Conservation (phyloP, 2,797 vertebrate genomes). For the Oreochromis mossambicus region DNA sequence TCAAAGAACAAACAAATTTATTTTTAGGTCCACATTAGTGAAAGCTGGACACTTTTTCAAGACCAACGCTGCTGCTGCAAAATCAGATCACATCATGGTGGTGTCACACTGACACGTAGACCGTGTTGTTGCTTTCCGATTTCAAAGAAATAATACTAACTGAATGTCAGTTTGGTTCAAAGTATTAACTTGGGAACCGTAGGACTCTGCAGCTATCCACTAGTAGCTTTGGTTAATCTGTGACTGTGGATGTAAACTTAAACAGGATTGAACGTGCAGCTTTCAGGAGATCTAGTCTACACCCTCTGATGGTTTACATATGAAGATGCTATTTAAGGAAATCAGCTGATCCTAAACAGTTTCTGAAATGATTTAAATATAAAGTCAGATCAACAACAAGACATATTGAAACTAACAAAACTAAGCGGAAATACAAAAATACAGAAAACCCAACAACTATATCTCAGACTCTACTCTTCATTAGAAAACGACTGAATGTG, state of each 20-base stretch:
- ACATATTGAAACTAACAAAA: background rate
- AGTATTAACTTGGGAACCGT: background rate
- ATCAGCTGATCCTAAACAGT: background rate
- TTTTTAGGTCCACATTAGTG: background rate
- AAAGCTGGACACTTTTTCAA: background rate
- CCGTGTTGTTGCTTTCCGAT: background rate
- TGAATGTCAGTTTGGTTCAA: background rate
- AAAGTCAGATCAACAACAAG: background rate
- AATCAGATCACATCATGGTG: rapidly evolving
- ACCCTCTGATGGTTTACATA: background rate
- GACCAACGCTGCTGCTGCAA: background rate
- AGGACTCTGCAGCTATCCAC: background rate
- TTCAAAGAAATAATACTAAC: background rate
- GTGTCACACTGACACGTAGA: background rate
- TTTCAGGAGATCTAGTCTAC: background rate
- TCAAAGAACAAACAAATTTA: rapidly evolving
- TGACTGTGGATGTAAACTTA: background rate
- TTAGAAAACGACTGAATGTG: rapidly evolving
- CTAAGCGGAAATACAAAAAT: background rate
- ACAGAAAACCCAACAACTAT: background rate
- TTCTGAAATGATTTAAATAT: background rate
- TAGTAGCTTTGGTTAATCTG: background rate
- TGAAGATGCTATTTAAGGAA: background rate
- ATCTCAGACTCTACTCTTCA: background rate
- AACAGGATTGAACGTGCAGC: background rate